Evolutionary conservation across 1,140 invertebrate genomes (phyloP).

Genomic region (Magallana ariakensis): DNA sequence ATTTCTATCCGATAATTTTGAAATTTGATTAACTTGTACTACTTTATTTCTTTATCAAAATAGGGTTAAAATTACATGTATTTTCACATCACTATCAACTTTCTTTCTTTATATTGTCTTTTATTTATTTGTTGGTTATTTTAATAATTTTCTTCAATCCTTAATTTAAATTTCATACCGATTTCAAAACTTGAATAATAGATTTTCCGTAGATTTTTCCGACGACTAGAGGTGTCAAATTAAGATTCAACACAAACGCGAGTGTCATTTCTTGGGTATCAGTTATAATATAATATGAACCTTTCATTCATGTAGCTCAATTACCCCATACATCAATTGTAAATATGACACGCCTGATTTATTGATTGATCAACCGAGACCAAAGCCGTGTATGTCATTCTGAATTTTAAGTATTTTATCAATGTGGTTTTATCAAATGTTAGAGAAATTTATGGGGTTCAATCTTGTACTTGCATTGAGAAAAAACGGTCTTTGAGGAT

Average conservation of each 20-base stretch:
- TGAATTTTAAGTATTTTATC: slow-evolving; percentile 5
- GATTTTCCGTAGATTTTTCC: background rate
- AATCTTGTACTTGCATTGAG: slow-evolving; percentile 4
- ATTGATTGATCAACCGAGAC: slow-evolving; percentile 13
- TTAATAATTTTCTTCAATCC: too few relatives aligned
- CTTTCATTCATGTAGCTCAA: background rate
- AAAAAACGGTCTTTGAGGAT: slow-evolving; percentile 27
- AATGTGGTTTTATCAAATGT: slow-evolving; percentile 19
- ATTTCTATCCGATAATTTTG: too few relatives aligned
- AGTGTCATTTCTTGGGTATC: slow-evolving; percentile 2
- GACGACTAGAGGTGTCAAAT: background rate
- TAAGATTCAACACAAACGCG: slow-evolving; percentile 11
- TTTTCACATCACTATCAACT: too few relatives aligned
- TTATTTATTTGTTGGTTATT: too few relatives aligned
- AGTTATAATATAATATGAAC: slow-evolving; percentile 6
- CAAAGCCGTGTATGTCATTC: slow-evolving; percentile 4
- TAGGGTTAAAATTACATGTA: too few relatives aligned
- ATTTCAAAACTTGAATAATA: too few relatives aligned
- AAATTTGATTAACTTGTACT: too few relatives aligned
- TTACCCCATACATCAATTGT: slow-evolving; percentile 17
- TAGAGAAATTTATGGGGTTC: slow-evolving; percentile 17
- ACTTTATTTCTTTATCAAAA: too few relatives aligned
- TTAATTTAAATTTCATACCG: too few relatives aligned
- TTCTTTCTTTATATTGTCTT: too few relatives aligned
- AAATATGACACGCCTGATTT: background rate